Evolutionary conservation across 2,888 invertebrate species (phyloP), one percentile per base, ranked within the genome.

Genomic region (Euzetes globulus): DNA sequence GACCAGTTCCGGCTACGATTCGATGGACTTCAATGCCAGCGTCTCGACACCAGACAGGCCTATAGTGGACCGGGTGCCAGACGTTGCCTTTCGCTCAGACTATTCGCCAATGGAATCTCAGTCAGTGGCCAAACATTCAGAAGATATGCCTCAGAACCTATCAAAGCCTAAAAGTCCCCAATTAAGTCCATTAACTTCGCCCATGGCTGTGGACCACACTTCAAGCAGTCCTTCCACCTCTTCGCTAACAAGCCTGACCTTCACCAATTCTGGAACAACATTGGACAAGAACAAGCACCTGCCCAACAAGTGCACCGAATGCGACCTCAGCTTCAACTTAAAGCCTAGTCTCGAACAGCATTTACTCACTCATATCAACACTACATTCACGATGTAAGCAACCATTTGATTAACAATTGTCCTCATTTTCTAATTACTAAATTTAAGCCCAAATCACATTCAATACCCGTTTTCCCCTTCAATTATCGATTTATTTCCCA

Each of bases 281-380:
- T 41, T n/a, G 1, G 60, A n/a, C 4, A 3, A 29, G 4, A 33
- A 29, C 17, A 29, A 33, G 6, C 60, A 60, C n/a, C 33, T 60
- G 60, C 33, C 60, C n/a, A 60, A 60, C 33, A 60, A 33, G n/a
- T 60, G 60, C 33, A 15, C 60, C 6, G n/a, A 60, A 33, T 60
- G 60, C 33, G 60, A 60, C 33, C 60, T 60, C 15, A 60, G 60
- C 25, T 60, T 60, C n/a, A 60, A 60, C 17, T 60, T 60, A 27
- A 60, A 60, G 60, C 33, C 29, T 9, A 29, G 60, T 60, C 60
- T 60, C 5, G 60, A 60, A 33, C 60, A 60, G 60, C 60, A 60
- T 60, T 60, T 60, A 27, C 22, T 60, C 22, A 60, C 60, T 33
- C 60, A 60, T 33, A 33, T 60, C 29, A 60, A 15, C 33, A 27